phyloP scores from a whole-genome alignment of 35 echinoderm and acorn worm genomes.

The Lytechinus variegatus region DNA sequence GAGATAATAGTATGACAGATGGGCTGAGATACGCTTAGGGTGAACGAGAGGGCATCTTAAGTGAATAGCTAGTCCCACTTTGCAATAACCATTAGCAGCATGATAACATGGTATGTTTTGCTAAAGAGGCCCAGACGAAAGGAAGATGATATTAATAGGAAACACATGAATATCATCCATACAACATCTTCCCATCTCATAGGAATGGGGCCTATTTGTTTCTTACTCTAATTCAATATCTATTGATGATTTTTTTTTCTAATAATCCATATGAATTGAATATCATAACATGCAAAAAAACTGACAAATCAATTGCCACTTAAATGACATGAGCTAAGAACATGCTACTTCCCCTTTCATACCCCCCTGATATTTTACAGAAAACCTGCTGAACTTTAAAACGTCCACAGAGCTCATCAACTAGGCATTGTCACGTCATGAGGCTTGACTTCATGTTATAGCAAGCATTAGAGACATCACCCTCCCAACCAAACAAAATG shows the following conservation, averaged over 20 bases:
- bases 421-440: background rate
- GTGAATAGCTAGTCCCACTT: background rate
- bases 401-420: background rate
- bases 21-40: background rate
- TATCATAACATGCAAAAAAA: too few species aligned
- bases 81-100: background rate
- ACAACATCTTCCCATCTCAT: background rate
- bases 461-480: background rate
- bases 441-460: background rate
- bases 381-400: background rate
- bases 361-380: background rate
- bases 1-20: slow-evolving; percentile 1
- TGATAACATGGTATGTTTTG: background rate
- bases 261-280: too few species aligned
- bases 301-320: too few species aligned
- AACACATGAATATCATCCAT: background rate
- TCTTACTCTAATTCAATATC: background rate
- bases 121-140: background rate
- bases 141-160: background rate
- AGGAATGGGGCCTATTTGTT: background rate
- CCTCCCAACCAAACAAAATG: background rate
- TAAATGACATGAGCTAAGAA: too few species aligned
- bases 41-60: background rate
- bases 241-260: background rate
- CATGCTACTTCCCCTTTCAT: background rate